Percentiles rank a stretch among this genome's conserved stretches.
These are phyloP conservation scores for Holacanthus passer DNA, from an alignment of 2,113 vertebrate genomes.

Conservation along the genomic window DNA sequence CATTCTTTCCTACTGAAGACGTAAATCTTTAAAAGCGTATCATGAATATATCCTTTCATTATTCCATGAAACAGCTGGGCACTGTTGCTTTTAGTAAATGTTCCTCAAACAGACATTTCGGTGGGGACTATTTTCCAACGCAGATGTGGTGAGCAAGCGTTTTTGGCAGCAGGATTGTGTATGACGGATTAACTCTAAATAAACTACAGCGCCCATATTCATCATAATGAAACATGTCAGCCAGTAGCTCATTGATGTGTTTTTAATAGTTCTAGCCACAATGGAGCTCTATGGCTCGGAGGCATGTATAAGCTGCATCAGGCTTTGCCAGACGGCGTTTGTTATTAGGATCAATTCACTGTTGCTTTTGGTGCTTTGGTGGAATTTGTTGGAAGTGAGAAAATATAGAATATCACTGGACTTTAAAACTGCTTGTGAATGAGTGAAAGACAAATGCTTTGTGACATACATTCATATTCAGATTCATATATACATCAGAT, in stretches of 20 bases:
- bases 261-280: conserved; percentile 5
- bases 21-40: neutral
- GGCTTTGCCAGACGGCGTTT: neutral
- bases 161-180: conserved; percentile 4
- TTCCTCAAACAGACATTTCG: neutral
- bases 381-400: neutral
- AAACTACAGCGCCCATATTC: neutral
- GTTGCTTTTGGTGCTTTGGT: neutral
- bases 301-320: neutral
- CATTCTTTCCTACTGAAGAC: neutral
- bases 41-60: neutral
- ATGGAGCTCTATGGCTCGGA: neutral
- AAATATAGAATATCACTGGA: neutral
- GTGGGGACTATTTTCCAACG: neutral
- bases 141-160: neutral
- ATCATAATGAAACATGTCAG: conserved; percentile 1
- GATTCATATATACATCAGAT: neutral
- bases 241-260: neutral
- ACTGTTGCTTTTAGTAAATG: neutral
- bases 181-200: conserved; percentile 15
- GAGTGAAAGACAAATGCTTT: neutral
- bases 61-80: neutral
- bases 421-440: neutral
- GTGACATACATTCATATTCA: neutral
- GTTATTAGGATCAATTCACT: neutral